These are phyloP conservation scores for Chloroceryle aenea DNA, from an alignment of 2,113 vertebrate genomes.

Conservation along the genomic window DNA sequence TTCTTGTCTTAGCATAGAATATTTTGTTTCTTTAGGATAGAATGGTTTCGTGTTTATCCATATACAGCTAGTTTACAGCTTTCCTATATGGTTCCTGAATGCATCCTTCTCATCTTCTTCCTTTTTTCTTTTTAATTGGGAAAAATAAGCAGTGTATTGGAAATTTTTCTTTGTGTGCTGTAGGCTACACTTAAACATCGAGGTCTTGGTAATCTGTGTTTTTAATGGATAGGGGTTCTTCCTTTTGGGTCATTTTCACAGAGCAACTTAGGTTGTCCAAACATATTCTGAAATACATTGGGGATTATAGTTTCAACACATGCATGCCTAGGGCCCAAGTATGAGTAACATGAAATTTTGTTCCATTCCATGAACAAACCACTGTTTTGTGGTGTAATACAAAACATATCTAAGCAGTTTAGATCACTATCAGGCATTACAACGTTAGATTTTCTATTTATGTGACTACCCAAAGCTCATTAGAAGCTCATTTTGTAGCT, in stretches of 20 bases:
- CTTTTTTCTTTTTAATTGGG: neutral
- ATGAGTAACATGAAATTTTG: slow-evolving; percentile 83
- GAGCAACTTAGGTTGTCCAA: slow-evolving; percentile 77
- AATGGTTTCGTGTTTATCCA: slow-evolving; percentile 24
- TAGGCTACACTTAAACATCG: slow-evolving; percentile 73
- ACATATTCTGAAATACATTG: slow-evolving; percentile 77
- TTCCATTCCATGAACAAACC: slow-evolving; percentile 83
- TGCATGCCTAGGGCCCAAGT: slow-evolving; percentile 81
- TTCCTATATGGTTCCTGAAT: slow-evolving; percentile 45
- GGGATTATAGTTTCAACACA: slow-evolving; percentile 82
- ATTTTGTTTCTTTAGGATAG: slow-evolving; percentile 33
- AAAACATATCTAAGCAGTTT: slow-evolving; percentile 80
- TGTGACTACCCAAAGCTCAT: slow-evolving; percentile 80
- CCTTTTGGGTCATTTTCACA: slow-evolving; percentile 78
- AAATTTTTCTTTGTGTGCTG: slow-evolving; percentile 64
- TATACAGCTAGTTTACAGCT: slow-evolving; percentile 23
- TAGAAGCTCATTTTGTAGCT: slow-evolving; percentile 76
- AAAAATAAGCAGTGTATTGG: slow-evolving; percentile 68
- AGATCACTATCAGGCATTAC: slow-evolving; percentile 80
- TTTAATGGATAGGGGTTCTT: slow-evolving; percentile 76
- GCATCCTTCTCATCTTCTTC: slow-evolving; percentile 42
- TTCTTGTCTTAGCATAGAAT: neutral
- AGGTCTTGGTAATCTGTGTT: slow-evolving; percentile 77
- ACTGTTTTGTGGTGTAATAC: slow-evolving; percentile 81
- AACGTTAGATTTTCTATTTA: slow-evolving; percentile 78